Base-by-base conservation (phyloP, 1,140 invertebrate species). In the Caenorhabditis tropicalis region DNA sequence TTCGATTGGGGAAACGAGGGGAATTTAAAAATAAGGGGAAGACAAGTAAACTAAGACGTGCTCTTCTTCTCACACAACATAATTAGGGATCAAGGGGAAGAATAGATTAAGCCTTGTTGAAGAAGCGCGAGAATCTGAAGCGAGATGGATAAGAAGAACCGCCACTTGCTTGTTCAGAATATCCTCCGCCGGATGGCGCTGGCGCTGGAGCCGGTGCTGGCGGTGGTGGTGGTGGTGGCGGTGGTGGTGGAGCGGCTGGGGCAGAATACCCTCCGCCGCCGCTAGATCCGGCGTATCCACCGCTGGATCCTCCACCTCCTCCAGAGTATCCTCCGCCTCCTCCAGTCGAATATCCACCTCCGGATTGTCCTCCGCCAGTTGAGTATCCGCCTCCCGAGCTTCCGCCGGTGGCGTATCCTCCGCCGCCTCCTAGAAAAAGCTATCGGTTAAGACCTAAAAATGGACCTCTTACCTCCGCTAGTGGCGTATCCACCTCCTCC, bases 101-200 rank as follows among this genome's bases (percentile, higher is more conserved):
- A n/a, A 15, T 43, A 74, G 33, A 74, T 74, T 74, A 74, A 43
- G 65, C 65, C 36, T 74, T 74, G 65, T 43, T 74, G 36, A 74
- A 74, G 65, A 74, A 74, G 36, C 65, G 65, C 65, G 65, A 74
- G 65, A 74, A 74, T 74, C 65, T 74, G 36, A 43, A 46, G 65
- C 65, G 65, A 21, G 36, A 46, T 31, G 65, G 65, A 24, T 74
- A 74, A 74, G 65, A 74, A 43, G 65, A 74, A 74, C 65, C 65
- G 33, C 65, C 49, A 82, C 82, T 70, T 74, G 31, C 82, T 70
- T 65, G 60, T 65, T 82, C 56, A 70, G 36, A 82, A 36, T 65
- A 46, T 43, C 82, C 82, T 43, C 51, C 53, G 81, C 81, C 12
- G 2, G 53, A 46, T 46, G 43, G 39, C 6, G 48, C 81, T 43